A percentile compares a stretch with the other conserved stretches of the same genome.
These are phyloP conservation scores for Augiades crinisus DNA, from an alignment of 2,888 invertebrate genomes.

Conservation along the genomic window DNA sequence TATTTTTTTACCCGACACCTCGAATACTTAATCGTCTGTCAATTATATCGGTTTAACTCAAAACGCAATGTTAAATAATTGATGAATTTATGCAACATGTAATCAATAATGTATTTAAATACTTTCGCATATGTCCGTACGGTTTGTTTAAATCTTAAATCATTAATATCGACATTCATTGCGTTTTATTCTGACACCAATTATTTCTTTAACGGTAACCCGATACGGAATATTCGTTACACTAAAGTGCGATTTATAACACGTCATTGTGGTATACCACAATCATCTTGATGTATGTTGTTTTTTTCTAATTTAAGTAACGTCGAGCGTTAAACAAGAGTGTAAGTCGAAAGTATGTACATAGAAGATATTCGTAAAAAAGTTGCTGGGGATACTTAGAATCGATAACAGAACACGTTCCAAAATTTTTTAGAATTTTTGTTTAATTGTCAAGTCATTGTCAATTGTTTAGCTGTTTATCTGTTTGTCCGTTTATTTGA, in stretches of 20 bases:
- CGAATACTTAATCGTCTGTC: constrained; percentile 22
- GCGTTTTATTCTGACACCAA: constrained; percentile 9
- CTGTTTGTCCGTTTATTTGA: too few relatives aligned
- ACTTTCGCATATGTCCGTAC: constrained; percentile 22
- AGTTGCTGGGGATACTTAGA: too few relatives aligned
- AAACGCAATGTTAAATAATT: constrained; percentile 11
- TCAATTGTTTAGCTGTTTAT: too few relatives aligned
- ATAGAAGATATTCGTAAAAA: too few relatives aligned
- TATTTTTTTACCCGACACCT: constrained; percentile 1
- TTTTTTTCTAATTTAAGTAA: too few relatives aligned
- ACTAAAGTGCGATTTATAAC: constrained; percentile 9
- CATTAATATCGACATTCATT: constrained; percentile 18
- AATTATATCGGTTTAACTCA: constrained; percentile 18
- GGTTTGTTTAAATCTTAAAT: constrained; percentile 20
- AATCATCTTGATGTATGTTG: background rate
- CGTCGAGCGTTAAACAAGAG: too few relatives aligned
- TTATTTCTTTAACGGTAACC: constrained; percentile 13
- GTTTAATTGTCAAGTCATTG: too few relatives aligned
- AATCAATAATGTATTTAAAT: constrained; percentile 21
- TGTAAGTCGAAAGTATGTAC: too few relatives aligned
- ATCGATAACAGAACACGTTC: too few relatives aligned
- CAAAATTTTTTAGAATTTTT: too few relatives aligned
- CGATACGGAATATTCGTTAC: background rate
- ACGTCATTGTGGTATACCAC: background rate
- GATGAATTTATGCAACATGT: constrained; percentile 19